A percentile compares a stretch with the other conserved stretches of the same genome.
phyloP scores from a whole-genome alignment of 2,888 invertebrate genomes.

The Nephrocerus scutellatus region DNA sequence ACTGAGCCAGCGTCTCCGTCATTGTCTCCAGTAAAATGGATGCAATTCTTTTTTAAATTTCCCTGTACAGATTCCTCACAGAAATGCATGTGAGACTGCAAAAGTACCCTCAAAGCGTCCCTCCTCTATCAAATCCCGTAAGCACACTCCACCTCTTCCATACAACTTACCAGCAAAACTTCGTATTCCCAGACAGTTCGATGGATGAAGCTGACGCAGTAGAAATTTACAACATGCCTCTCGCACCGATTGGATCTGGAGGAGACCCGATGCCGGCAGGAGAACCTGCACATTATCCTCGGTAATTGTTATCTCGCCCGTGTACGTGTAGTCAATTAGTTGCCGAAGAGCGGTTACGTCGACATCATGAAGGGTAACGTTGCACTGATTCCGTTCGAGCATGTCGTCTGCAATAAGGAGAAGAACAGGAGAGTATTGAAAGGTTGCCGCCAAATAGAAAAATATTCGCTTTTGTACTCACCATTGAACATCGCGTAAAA shows the following conservation, averaged over 20 bases:
- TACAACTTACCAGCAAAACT: slow-evolving; percentile 53
- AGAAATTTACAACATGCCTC: slow-evolving; percentile 71
- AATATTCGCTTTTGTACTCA: slow-evolving; percentile 35
- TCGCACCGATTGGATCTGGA: slow-evolving; percentile 62
- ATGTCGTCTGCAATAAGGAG: slow-evolving; percentile 39
- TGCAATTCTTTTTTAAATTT: too few relatives aligned
- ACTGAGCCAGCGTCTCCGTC: too few relatives aligned
- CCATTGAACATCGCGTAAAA: slow-evolving; percentile 61
- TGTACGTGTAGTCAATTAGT: slow-evolving; percentile 68
- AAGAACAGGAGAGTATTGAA: too few relatives aligned
- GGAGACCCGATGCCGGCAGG: slow-evolving; percentile 64
- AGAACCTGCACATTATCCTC: slow-evolving; percentile 64
- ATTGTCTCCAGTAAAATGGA: too few relatives aligned
- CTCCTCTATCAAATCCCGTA: not conserved
- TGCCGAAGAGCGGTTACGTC: slow-evolving; percentile 60
- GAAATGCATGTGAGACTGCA: too few relatives aligned
- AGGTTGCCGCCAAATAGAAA: too few relatives aligned
- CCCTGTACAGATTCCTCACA: too few relatives aligned
- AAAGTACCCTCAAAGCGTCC: too few relatives aligned
- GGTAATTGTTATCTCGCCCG: slow-evolving; percentile 62
- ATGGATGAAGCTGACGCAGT: slow-evolving; percentile 66
- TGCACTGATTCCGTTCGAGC: slow-evolving; percentile 45
- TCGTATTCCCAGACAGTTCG: slow-evolving; percentile 68
- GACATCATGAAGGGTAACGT: slow-evolving; percentile 45
- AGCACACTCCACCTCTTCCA: not conserved